Conservation (phyloP, 2,113 vertebrate species). For the Thunnus thynnus region DNA sequence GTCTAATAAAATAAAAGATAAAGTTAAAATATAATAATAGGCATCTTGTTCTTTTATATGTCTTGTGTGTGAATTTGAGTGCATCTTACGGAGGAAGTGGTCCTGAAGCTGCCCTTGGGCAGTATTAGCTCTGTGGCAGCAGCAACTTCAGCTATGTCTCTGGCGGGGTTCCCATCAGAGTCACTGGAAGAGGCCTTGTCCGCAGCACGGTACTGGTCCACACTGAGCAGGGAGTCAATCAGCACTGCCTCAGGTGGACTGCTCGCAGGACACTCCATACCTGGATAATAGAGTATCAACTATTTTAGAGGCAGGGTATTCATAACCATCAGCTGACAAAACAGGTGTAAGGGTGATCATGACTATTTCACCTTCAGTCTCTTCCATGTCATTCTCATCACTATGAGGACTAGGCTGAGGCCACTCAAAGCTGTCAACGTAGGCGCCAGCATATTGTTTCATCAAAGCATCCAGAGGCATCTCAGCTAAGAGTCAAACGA, state of each 20-base stretch:
- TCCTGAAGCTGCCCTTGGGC: slow-evolving; percentile 91
- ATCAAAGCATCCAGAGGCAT: slow-evolving; percentile 91
- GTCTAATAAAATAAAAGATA: slow-evolving; percentile 70
- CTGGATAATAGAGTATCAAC: slow-evolving; percentile 68
- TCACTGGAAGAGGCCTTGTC: slow-evolving; percentile 83
- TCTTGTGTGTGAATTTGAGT: neutral
- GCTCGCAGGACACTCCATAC: slow-evolving; percentile 76
- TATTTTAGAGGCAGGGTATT: neutral
- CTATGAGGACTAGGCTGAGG: slow-evolving; percentile 86
- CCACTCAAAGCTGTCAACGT: slow-evolving; percentile 92
- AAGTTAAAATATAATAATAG: neutral
- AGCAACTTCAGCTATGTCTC: slow-evolving; percentile 92
- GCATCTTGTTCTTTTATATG: neutral
- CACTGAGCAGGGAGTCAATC: slow-evolving; percentile 91
- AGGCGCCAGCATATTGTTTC: slow-evolving; percentile 95
- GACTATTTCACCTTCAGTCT: slow-evolving; percentile 80
- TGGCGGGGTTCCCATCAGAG: slow-evolving; percentile 82
- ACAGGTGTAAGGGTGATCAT: neutral
- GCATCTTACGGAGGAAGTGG: slow-evolving; percentile 86
- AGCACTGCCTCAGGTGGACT: slow-evolving; percentile 88
- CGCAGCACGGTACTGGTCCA: slow-evolving; percentile 88
- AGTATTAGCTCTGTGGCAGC: slow-evolving; percentile 90
- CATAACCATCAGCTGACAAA: neutral
- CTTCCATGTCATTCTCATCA: slow-evolving; percentile 90
- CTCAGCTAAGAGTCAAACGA: slow-evolving; percentile 85